phyloP scores from a whole-genome alignment of 1,140 invertebrate genomes.

The Drosophila tristis region DNA sequence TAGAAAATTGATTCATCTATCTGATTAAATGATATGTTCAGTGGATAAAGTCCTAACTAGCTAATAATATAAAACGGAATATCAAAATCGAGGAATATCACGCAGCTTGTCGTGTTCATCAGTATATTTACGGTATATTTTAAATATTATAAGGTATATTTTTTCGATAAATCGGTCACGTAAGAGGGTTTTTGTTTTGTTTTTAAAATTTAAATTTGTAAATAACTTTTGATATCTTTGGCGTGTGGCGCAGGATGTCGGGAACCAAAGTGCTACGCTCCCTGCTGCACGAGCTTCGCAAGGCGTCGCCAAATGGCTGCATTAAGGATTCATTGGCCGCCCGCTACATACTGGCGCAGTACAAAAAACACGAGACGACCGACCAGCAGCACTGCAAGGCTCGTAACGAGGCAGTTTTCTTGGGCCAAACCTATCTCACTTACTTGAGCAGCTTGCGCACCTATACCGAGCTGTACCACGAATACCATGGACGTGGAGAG shows the following conservation, averaged over 20 bases:
- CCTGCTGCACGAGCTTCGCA: slow-evolving; percentile 72
- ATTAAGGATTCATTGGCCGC: slow-evolving; percentile 83
- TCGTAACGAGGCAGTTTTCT: slow-evolving; percentile 89
- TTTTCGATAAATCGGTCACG: slow-evolving; percentile 25
- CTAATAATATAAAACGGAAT: too few species aligned
- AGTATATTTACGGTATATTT: too few species aligned
- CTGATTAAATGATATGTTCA: too few species aligned
- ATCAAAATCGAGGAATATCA: too few species aligned
- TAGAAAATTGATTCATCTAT: too few species aligned
- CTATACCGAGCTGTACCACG: slow-evolving; percentile 88
- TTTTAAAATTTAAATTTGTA: slow-evolving; percentile 1
- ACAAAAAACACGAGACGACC: slow-evolving; percentile 89
- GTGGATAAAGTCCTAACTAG: too few species aligned
- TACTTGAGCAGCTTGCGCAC: slow-evolving; percentile 89
- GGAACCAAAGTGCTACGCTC: slow-evolving; percentile 71
- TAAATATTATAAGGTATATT: too few species aligned
- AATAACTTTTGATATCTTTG: not conserved
- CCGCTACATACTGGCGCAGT: slow-evolving; percentile 89
- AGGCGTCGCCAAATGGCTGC: slow-evolving; percentile 57
- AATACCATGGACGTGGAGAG: slow-evolving; percentile 91
- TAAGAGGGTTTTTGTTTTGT: slow-evolving; percentile 27
- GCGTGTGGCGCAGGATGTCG: slow-evolving; percentile 50
- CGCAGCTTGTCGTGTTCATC: too few species aligned
- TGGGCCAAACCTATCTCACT: slow-evolving; percentile 90
- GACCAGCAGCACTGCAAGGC: slow-evolving; percentile 92